phyloP scores from a whole-genome alignment of 2,113 vertebrate species.

The Proterorhinus semilunaris region DNA sequence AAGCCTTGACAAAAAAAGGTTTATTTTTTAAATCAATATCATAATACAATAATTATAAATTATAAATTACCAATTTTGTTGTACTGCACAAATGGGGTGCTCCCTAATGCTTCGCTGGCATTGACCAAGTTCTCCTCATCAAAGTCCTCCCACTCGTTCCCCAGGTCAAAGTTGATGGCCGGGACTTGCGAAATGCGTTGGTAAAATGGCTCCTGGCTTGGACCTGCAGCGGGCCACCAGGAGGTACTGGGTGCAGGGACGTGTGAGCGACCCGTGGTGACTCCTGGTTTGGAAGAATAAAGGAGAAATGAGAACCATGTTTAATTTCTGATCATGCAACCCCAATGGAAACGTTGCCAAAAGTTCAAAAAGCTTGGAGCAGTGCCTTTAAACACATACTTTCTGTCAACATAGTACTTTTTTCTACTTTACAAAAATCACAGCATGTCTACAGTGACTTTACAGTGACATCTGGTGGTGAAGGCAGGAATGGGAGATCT shows the following conservation, averaged over 20 bases:
- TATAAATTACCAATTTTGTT: constrained; percentile 39
- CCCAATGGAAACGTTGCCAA: background rate
- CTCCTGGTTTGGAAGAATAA: constrained; percentile 56
- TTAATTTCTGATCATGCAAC: too few relatives aligned
- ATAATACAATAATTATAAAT: background rate
- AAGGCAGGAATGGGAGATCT: background rate
- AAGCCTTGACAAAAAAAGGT: constrained; percentile 29
- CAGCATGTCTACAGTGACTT: background rate
- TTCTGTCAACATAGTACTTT: background rate
- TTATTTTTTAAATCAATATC: background rate
- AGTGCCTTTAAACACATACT: background rate
- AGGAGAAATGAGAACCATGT: background rate
- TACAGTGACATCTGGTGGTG: constrained; percentile 1
- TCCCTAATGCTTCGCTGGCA: constrained; percentile 63
- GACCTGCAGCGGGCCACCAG: constrained; percentile 6
- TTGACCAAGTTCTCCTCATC: constrained; percentile 84
- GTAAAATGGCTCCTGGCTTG: constrained; percentile 50
- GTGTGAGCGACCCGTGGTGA: constrained; percentile 37
- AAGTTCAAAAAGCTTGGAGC: background rate
- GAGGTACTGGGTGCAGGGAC: constrained; percentile 15
- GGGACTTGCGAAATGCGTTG: constrained; percentile 62
- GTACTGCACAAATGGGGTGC: constrained; percentile 9
- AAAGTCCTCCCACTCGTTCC: constrained; percentile 84
- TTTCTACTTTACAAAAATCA: background rate
- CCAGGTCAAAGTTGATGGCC: constrained; percentile 82